These are phyloP conservation scores for Trimorus sp. DNA, from an alignment of 2,888 invertebrate species.

Conservation along the genomic window DNA sequence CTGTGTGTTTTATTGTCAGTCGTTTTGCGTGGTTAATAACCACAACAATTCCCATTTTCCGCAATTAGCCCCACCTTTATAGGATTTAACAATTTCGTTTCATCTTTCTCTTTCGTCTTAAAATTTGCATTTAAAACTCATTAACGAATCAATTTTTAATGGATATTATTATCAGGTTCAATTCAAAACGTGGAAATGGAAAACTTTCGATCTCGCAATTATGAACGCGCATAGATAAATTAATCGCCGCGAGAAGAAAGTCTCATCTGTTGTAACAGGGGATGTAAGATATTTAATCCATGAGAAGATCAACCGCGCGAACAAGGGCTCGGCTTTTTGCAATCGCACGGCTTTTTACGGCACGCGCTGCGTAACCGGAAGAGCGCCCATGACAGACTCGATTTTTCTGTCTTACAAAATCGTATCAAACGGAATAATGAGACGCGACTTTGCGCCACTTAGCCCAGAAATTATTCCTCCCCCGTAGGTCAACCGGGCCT, in stretches of 20 bases:
- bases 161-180: neutral
- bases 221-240: constrained; percentile 11
- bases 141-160: too few species aligned
- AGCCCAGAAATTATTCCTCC: neutral
- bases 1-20: too few species aligned
- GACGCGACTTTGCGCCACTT: constrained; percentile 10
- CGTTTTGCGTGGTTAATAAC: too few species aligned
- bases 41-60: too few species aligned
- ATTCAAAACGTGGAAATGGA: neutral
- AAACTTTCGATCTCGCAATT: constrained; percentile 3
- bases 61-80: too few species aligned
- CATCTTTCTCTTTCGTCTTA: too few species aligned
- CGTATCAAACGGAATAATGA: constrained; percentile 30
- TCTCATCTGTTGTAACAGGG: constrained; percentile 44
- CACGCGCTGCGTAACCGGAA: constrained; percentile 61
- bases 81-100: too few species aligned
- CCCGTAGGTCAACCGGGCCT: neutral
- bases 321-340: constrained; percentile 32
- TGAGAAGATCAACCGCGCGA: constrained; percentile 45
- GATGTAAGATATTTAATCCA: constrained; percentile 47
- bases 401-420: constrained; percentile 57
- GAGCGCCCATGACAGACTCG: constrained; percentile 44
- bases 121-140: too few species aligned
- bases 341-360: constrained; percentile 40
- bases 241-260: constrained; percentile 16